phyloP scores from a whole-genome alignment of 2,888 invertebrate species.

The Hybos culiciformis region DNA sequence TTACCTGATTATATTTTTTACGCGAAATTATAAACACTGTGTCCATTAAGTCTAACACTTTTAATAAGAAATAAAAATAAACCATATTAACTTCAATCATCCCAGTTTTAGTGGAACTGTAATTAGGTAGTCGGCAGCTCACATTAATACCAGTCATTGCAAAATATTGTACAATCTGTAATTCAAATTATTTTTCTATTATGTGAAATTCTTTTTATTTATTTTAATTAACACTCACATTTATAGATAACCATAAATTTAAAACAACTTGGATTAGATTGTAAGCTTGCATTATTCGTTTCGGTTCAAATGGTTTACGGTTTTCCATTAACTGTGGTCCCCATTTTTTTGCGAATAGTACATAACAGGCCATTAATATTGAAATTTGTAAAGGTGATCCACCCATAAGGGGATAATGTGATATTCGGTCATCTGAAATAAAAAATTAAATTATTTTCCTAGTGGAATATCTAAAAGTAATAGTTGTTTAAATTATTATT shows the following conservation, averaged over 20 bases:
- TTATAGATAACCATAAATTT: background rate
- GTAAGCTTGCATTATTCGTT: background rate
- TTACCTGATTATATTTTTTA: conserved; percentile 52
- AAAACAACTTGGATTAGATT: background rate
- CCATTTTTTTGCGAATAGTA: background rate
- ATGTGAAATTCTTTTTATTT: background rate
- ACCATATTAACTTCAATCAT: background rate
- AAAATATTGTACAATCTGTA: background rate
- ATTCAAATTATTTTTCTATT: background rate
- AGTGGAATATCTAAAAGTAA: no score
- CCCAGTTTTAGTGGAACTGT: background rate
- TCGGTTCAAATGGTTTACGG: background rate
- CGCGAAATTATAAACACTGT: conserved; percentile 57
- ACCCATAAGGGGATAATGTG: background rate
- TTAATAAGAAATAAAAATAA: conserved; percentile 48
- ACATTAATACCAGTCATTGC: no score
- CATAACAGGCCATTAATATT: background rate
- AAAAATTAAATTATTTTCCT: no score
- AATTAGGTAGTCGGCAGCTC: conserved; percentile 1
- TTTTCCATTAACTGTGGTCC: background rate
- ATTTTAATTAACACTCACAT: background rate
- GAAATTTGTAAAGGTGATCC: background rate
- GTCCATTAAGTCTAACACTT: conserved; percentile 49
- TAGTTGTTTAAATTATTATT: no score
- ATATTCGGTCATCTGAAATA: background rate